Base-by-base conservation (phyloP, 2,888 invertebrate species). In the Dyspetes luteomarginatus region DNA sequence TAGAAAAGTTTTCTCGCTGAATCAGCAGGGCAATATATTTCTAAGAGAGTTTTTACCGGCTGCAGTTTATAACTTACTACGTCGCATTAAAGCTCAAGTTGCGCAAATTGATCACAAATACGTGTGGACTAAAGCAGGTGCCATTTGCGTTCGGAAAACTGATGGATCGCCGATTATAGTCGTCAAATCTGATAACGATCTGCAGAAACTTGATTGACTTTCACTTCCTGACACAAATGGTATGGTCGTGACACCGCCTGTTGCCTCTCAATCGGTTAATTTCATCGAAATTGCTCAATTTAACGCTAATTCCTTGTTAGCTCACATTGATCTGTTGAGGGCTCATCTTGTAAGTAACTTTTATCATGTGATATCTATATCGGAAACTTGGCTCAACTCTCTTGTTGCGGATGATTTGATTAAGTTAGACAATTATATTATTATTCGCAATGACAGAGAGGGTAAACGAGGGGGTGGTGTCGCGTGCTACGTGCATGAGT, bases 381-480 rank as follows among this genome's bases (percentile, higher is more conserved):
- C 68, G 0, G 68, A 75, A 22, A 55, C 68, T 0, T 68, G 75
- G 75, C 68, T 75, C 0, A 56, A 67, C 15, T 43, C 55, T 0
- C 1, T n/a, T 2, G 19, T 68, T 4, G 2, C 75, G 0, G 22
- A 64, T 24, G 9, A 50, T n/a, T 0, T 62, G 3, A 52, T 73
- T 0, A 9, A 9, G 12, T 0, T 73, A 0, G 43, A 58, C 2
- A 24, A 30, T 9, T 75, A 58, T 55, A 9, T 30, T 1, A 0
- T 75, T 1, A 56, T 68, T 12, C 41, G 58, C 0, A 75, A 75
- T 12, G 75, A 75, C 9, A 56, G 0, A 55, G n/a, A n/a, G n/a
- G n/a, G n/a, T n/a, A n/a, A n/a, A n/a, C n/a, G n/a, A n/a, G n/a
- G n/a, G n/a, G n/a, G 75, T 15, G 75, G 75, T 0, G 67, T 75